These are phyloP conservation scores for Phortica variegata DNA, from an alignment of 1,140 invertebrate species.

Conservation along the genomic window DNA sequence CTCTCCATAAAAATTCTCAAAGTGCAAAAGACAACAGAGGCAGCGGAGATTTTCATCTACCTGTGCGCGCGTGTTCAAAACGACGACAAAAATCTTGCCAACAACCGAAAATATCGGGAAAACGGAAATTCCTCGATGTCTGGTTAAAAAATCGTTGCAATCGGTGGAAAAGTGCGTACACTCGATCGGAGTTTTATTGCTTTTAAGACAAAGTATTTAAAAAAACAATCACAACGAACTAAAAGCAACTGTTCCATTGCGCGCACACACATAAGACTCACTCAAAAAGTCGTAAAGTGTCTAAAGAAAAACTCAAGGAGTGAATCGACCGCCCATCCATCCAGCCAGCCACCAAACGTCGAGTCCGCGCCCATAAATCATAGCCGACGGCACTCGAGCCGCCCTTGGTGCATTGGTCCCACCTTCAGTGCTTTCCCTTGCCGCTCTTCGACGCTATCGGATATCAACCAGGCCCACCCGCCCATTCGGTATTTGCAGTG, in stretches of 20 bases:
- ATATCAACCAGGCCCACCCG: no score
- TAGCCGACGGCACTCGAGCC: conserved; percentile 26
- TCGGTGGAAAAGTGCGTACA: conserved; percentile 11
- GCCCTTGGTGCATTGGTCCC: background rate
- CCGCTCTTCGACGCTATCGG: no score
- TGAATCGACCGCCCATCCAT: conserved; percentile 8
- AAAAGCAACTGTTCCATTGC: conserved; percentile 30
- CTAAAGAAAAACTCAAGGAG: conserved; percentile 17
- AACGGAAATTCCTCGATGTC: no score
- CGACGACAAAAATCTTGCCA: background rate
- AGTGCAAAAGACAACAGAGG: conserved; percentile 7
- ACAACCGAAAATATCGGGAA: background rate
- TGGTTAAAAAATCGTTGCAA: conserved; percentile 9
- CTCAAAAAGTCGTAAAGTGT: conserved; percentile 28
- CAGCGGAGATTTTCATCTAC: no score
- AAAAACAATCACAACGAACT: conserved; percentile 11
- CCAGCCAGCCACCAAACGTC: conserved; percentile 14
- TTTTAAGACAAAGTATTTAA: conserved; percentile 53
- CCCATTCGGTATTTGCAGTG: conserved; percentile 34
- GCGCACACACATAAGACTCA: conserved; percentile 13
- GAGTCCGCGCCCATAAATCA: conserved; percentile 46
- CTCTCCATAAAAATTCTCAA: conserved; percentile 12
- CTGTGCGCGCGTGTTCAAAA: background rate
- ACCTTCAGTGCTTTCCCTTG: no score
- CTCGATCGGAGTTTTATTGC: conserved; percentile 36